Conservation (phyloP, 2,888 invertebrate genomes). For the Cheilosia urbana region DNA sequence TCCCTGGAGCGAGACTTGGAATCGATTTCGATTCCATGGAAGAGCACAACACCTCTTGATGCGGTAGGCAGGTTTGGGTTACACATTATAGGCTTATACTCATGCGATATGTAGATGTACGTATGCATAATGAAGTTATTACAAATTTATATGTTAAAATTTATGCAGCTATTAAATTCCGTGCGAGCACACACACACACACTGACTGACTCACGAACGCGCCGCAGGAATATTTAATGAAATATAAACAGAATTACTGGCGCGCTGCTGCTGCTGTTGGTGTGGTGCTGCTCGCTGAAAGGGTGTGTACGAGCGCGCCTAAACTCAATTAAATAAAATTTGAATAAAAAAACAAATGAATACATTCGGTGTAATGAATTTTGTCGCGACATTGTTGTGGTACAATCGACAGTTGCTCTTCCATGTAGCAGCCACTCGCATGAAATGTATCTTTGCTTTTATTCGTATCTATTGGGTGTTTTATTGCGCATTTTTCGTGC, state of each 20-base stretch:
- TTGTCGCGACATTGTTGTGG: conserved; percentile 65
- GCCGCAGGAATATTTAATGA: conserved; percentile 67
- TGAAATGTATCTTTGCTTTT: conserved; percentile 64
- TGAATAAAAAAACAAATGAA: conserved; percentile 46
- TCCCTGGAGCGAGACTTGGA: conserved; percentile 50
- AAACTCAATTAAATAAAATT: conserved; percentile 67
- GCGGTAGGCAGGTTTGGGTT: conserved; percentile 21
- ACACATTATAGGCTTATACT: background rate
- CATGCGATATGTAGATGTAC: conserved; percentile 10
- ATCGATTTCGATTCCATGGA: conserved; percentile 63
- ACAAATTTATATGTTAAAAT: conserved; percentile 70
- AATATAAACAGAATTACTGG: conserved; percentile 68
- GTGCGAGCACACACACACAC: conserved; percentile 55
- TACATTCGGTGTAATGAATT: conserved; percentile 56
- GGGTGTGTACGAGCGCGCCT: conserved; percentile 71
- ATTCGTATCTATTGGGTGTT: conserved; percentile 46
- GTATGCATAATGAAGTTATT: conserved; percentile 74
- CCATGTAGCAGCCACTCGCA: conserved; percentile 39
- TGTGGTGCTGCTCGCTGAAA: conserved; percentile 33
- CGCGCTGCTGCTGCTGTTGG: conserved; percentile 18
- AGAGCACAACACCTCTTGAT: conserved; percentile 39
- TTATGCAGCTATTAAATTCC: conserved; percentile 75
- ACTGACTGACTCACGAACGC: conserved; percentile 52
- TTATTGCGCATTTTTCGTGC: conserved; percentile 35
- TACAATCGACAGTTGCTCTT: conserved; percentile 57